Percentiles rank a stretch among this genome's conserved stretches.
Conservation (phyloP, 2,113 vertebrate species). For the Corydoras maculifer region DNA sequence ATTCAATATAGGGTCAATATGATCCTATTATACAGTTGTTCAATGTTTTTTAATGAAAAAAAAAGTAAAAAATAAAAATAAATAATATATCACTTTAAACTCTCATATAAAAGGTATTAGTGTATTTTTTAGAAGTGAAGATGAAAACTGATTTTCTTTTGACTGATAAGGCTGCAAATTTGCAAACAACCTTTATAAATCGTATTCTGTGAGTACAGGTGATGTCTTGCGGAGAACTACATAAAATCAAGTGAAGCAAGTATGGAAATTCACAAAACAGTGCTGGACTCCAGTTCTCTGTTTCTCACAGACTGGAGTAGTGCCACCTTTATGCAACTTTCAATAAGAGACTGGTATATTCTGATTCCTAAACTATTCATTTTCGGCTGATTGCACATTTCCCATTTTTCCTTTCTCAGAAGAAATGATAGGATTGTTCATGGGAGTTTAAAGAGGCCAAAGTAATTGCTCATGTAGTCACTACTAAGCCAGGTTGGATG, state of each 20-base stretch:
- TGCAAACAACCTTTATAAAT: too few relatives aligned
- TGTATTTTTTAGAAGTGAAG: too few relatives aligned
- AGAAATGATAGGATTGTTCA: not conserved
- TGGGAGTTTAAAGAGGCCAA: slow-evolving; percentile 63
- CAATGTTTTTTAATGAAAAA: not conserved
- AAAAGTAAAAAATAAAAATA: slow-evolving; percentile 25
- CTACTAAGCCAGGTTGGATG: slow-evolving; percentile 45
- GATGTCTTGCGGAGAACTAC: too few relatives aligned
- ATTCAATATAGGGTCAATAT: slow-evolving; percentile 23
- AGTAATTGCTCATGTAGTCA: slow-evolving; percentile 55
- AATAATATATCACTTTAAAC: slow-evolving; percentile 17
- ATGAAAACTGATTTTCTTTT: too few relatives aligned
- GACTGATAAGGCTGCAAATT: too few relatives aligned
- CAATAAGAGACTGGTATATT: not conserved
- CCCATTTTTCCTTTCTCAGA: not conserved
- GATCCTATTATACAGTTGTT: slow-evolving; percentile 16
- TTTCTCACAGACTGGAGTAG: too few relatives aligned
- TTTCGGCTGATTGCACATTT: not conserved
- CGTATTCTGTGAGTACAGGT: too few relatives aligned
- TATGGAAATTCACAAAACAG: too few relatives aligned
- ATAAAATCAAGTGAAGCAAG: too few relatives aligned
- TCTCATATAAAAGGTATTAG: too few relatives aligned
- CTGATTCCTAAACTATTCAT: not conserved
- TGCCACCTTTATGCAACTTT: too few relatives aligned
- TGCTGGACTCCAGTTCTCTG: too few relatives aligned